These are phyloP conservation scores for Drosophila kurseongensis DNA, from an alignment of 1,140 invertebrate genomes.

Conservation along the genomic window DNA sequence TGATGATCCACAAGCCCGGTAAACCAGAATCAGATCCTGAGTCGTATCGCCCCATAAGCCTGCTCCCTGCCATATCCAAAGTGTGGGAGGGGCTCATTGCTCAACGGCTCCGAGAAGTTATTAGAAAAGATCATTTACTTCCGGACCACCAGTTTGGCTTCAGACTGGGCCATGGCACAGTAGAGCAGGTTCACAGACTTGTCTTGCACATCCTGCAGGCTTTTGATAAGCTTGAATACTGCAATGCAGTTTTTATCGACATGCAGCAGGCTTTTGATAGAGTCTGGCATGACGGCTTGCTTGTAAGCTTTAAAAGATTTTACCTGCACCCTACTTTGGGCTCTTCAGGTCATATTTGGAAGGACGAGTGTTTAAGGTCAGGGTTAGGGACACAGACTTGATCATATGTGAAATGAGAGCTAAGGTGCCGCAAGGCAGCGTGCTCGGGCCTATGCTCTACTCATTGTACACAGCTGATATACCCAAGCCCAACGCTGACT, in stretches of 20 bases:
- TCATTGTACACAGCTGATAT: too few relatives aligned
- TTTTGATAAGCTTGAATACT: neutral
- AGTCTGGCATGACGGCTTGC: neutral
- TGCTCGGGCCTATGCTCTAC: too few relatives aligned
- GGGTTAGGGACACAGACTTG: too few relatives aligned
- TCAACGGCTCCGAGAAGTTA: neutral
- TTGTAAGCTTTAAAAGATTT: neutral
- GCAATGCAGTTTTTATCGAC: neutral
- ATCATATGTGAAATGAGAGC: too few relatives aligned
- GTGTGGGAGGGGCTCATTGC: too few relatives aligned
- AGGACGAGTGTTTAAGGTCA: too few relatives aligned
- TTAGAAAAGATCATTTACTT: neutral
- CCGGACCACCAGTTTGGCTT: neutral
- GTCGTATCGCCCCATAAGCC: neutral
- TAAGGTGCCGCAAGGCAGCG: too few relatives aligned
- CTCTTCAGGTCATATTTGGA: neutral
- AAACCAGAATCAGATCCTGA: neutral
- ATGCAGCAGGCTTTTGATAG: neutral
- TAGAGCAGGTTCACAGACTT: slow-evolving; percentile 1
- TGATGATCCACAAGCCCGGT: too few relatives aligned
- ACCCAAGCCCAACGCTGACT: too few relatives aligned
- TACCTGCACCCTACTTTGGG: neutral
- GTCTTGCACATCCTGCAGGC: neutral
- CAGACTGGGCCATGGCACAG: too few relatives aligned
- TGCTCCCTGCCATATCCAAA: too few relatives aligned